phyloP scores from a whole-genome alignment of 2,888 invertebrate species.

The Sylvicola fuscatus region DNA sequence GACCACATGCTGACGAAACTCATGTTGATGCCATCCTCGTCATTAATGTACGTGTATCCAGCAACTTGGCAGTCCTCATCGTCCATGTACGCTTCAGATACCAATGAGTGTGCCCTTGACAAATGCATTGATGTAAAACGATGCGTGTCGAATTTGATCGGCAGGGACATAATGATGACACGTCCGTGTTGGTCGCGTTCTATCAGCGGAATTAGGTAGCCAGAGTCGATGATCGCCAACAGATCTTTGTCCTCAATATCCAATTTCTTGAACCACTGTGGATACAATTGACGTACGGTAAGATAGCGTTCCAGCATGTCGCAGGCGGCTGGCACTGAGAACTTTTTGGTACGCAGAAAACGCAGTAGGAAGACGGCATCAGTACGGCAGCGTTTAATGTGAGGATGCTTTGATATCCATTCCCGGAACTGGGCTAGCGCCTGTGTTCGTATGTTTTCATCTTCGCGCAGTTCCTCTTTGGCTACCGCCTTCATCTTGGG shows the following conservation, averaged over 20 bases:
- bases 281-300: constrained; percentile 63
- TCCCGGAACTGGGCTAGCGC: constrained; percentile 58
- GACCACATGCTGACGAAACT: constrained; percentile 69
- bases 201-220: constrained; percentile 52
- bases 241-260: constrained; percentile 62
- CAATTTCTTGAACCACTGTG: constrained; percentile 67
- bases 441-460: constrained; percentile 50
- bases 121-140: constrained; percentile 62
- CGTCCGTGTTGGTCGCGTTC: constrained; percentile 57
- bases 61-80: constrained; percentile 66
- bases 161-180: constrained; percentile 57
- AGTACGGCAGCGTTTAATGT: constrained; percentile 61
- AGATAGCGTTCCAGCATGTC: constrained; percentile 76
- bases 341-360: constrained; percentile 73
- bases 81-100: constrained; percentile 68
- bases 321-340: constrained; percentile 65
- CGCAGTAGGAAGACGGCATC: constrained; percentile 62
- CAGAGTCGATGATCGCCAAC: constrained; percentile 58
- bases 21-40: constrained; percentile 66
- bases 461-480: constrained; percentile 56
- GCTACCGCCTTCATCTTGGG: constrained; percentile 35
- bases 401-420: constrained; percentile 65
- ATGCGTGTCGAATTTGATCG: constrained; percentile 59
- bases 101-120: constrained; percentile 65
- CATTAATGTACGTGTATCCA: constrained; percentile 68